A percentile compares a stretch with the other conserved stretches of the same genome.
phyloP scores from a whole-genome alignment of 2,113 vertebrate species.

The Gallinago paraguaiae region DNA sequence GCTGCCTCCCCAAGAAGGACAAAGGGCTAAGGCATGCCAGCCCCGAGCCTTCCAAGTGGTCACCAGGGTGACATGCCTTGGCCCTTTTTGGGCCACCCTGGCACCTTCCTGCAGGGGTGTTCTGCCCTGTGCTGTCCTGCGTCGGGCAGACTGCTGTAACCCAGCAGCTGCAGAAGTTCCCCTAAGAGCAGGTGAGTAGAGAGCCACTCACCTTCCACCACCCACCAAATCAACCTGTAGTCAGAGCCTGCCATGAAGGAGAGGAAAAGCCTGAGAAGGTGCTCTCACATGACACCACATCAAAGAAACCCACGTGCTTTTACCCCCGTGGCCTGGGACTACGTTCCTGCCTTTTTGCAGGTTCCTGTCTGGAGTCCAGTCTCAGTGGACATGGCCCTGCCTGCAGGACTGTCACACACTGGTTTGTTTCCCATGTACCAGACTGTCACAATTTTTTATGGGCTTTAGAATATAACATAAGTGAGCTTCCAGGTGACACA shows the following conservation, averaged over 20 bases:
- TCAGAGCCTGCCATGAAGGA: neutral
- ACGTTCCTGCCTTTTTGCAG: neutral
- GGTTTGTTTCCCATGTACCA: neutral
- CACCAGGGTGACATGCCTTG: fast-evolving
- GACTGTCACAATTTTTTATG: neutral
- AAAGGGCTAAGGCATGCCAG: fast-evolving
- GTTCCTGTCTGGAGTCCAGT: neutral
- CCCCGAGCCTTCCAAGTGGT: neutral
- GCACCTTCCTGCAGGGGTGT: neutral
- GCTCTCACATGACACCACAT: neutral
- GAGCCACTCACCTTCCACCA: neutral
- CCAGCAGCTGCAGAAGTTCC: neutral
- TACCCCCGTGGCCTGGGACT: no score
- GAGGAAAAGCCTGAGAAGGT: neutral
- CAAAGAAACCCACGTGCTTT: fast-evolving
- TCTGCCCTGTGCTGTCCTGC: neutral
- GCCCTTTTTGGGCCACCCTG: neutral
- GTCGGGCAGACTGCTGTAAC: fast-evolving
- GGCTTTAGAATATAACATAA: neutral
- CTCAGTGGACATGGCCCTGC: neutral
- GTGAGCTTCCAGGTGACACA: neutral
- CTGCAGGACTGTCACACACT: neutral
- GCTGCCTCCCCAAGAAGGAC: neutral
- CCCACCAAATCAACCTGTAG: neutral
- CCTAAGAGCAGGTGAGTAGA: neutral